Evolutionary conservation across 2,888 invertebrate genomes (phyloP).

Genomic region (Synanthedon formicaeformis): DNA sequence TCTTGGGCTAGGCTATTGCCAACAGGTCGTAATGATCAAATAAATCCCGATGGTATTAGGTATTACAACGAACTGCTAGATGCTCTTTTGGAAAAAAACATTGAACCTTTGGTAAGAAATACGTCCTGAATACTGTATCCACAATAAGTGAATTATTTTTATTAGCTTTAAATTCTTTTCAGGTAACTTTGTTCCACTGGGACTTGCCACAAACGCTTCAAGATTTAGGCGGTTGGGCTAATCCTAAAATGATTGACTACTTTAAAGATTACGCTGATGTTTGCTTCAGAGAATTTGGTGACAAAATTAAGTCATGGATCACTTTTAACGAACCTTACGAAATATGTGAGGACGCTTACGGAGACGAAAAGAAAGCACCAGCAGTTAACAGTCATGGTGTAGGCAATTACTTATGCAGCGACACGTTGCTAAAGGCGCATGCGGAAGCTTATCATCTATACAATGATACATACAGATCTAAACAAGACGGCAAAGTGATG

Average conservation of each 20-base stretch:
- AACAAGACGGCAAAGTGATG: conserved; percentile 68
- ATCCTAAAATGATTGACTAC: conserved; percentile 63
- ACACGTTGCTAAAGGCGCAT: conserved; percentile 75
- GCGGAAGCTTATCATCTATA: conserved; percentile 75
- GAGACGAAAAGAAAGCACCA: conserved; percentile 63
- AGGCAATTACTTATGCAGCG: conserved; percentile 74
- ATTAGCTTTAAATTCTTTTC: conserved; percentile 4
- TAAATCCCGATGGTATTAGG: conserved; percentile 72
- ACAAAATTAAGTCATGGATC: conserved; percentile 74
- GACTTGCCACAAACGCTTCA: conserved; percentile 73
- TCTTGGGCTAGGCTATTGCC: conserved; percentile 76
- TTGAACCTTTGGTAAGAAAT: conserved; percentile 69
- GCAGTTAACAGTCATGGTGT: conserved; percentile 67
- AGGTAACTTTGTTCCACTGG: conserved; percentile 77
- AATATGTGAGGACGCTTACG: conserved; percentile 67
- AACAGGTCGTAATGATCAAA: conserved; percentile 62
- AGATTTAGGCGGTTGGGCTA: conserved; percentile 69
- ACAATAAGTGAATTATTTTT: neutral
- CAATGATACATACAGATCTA: conserved; percentile 66
- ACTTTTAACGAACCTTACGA: conserved; percentile 78
- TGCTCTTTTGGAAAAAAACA: conserved; percentile 71
- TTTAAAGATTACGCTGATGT: conserved; percentile 69
- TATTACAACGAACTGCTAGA: conserved; percentile 77
- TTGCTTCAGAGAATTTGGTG: conserved; percentile 68
- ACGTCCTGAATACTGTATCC: neutral